Evolutionary conservation across 2,113 vertebrate genomes (phyloP).

Genomic region (Lynx canadensis): DNA sequence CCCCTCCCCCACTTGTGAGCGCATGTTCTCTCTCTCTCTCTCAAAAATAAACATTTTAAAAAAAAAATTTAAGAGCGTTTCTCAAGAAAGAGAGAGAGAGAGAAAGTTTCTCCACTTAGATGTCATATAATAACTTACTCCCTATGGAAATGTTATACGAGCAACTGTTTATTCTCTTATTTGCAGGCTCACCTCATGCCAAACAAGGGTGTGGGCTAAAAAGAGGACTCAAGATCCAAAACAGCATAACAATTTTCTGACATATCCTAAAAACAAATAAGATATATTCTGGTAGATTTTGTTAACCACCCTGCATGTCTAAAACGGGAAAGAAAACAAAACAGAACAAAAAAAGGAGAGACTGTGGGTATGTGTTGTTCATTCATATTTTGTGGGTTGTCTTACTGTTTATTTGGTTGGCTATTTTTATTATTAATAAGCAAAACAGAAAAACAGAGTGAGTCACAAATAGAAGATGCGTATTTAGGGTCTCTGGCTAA

Average conservation of each 20-base stretch:
- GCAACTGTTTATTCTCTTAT: constrained; percentile 7
- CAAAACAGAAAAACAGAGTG: constrained; percentile 61
- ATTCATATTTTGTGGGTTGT: constrained; percentile 59
- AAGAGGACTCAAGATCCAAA: not conserved
- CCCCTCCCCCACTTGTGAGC: too few species aligned
- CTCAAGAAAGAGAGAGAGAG: not conserved
- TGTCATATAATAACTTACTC: not conserved
- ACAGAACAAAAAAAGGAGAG: constrained; percentile 35
- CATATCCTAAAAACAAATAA: constrained; percentile 52
- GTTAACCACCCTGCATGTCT: constrained; percentile 55
- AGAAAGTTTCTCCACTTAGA: not conserved
- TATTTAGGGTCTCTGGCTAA: constrained; percentile 40
- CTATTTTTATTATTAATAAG: constrained; percentile 76
- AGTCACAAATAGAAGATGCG: constrained; percentile 50
- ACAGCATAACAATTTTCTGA: constrained; percentile 47
- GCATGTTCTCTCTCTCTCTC: too few species aligned
- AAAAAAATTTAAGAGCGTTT: not conserved
- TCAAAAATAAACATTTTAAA: too few species aligned
- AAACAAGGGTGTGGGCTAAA: constrained; percentile 19
- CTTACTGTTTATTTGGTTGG: constrained; percentile 68
- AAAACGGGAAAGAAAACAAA: constrained; percentile 67
- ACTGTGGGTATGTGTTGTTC: constrained; percentile 50
- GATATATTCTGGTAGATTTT: constrained; percentile 56
- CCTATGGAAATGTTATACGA: not conserved
- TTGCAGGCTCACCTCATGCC: constrained; percentile 15